These are phyloP conservation scores for Watsonalla binaria DNA, from an alignment of 2,888 invertebrate genomes.

Conservation along the genomic window DNA sequence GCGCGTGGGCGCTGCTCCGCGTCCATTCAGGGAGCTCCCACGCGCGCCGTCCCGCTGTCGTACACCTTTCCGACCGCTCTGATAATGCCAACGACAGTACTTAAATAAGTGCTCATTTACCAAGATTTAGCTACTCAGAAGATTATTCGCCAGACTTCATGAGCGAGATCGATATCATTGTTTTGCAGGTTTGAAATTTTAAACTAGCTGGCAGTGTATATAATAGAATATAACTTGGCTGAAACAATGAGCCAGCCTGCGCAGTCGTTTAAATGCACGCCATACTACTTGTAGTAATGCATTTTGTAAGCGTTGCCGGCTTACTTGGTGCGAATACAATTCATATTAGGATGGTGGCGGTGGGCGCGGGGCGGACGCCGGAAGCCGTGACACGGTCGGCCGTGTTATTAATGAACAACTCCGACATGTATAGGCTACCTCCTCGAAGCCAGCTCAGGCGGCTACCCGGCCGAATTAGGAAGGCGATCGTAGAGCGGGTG, in stretches of 20 bases:
- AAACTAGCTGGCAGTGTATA: neutral
- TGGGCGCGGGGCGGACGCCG: slow-evolving; percentile 44
- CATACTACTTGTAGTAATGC: slow-evolving; percentile 34
- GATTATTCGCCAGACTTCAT: slow-evolving; percentile 21
- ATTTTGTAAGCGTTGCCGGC: slow-evolving; percentile 36
- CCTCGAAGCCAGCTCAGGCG: slow-evolving; percentile 26
- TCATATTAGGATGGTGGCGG: slow-evolving; percentile 58
- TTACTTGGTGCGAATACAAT: slow-evolving; percentile 58
- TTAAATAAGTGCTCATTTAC: slow-evolving; percentile 31
- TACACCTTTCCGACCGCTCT: slow-evolving; percentile 41
- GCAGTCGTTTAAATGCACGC: slow-evolving; percentile 31
- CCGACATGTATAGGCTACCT: slow-evolving; percentile 43
- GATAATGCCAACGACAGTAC: slow-evolving; percentile 50
- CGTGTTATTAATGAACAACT: slow-evolving; percentile 68
- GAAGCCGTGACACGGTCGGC: slow-evolving; percentile 66
- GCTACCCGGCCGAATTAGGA: slow-evolving; percentile 29
- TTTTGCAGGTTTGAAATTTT: neutral
- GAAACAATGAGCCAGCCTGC: slow-evolving; percentile 12
- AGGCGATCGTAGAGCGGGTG: slow-evolving; percentile 9
- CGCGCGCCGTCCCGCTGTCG: slow-evolving; percentile 24
- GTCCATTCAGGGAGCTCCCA: slow-evolving; percentile 66
- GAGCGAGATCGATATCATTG: slow-evolving; percentile 2
- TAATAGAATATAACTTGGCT: slow-evolving; percentile 1
- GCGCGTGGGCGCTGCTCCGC: slow-evolving; percentile 51
- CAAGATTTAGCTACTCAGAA: slow-evolving; percentile 29